These are phyloP conservation scores for Euthynnus affinis DNA, from an alignment of 2,797 vertebrate species.

Conservation along the genomic window DNA sequence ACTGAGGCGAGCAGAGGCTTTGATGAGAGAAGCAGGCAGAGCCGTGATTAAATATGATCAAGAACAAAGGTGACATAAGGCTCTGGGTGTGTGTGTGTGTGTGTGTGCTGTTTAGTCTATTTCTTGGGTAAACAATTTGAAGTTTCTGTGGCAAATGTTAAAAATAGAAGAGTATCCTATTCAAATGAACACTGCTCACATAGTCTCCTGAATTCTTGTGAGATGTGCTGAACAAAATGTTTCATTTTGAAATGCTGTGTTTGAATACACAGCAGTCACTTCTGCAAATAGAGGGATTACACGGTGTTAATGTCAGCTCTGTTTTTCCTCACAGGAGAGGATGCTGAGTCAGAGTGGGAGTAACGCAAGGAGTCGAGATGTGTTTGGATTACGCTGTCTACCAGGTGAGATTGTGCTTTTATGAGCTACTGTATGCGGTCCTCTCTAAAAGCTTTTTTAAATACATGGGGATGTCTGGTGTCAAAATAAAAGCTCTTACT, in stretches of 20 bases:
- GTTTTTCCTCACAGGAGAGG: constrained; percentile 79
- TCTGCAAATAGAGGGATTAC: not conserved
- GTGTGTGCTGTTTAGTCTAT: constrained; percentile 12
- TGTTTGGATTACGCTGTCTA: constrained; percentile 86
- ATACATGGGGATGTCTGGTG: not conserved
- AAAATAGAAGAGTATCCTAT: not conserved
- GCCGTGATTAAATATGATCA: not conserved
- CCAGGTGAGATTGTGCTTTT: constrained; percentile 78
- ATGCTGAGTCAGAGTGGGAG: constrained; percentile 84
- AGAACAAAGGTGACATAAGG: not conserved
- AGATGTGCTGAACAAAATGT: not conserved
- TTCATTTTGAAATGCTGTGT: not conserved
- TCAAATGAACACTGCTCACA: not conserved
- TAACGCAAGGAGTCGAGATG: constrained; percentile 81
- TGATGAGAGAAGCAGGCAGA: constrained; percentile 35
- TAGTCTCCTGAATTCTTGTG: not conserved
- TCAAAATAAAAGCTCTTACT: not conserved
- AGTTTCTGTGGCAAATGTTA: not conserved
- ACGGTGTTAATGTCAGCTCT: constrained; percentile 17
- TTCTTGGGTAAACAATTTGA: constrained; percentile 8
- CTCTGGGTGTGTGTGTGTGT: not conserved
- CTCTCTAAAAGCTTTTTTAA: not conserved
- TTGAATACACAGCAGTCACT: not conserved
- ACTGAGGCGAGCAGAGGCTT: constrained; percentile 31
- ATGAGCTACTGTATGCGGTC: not conserved